Percentiles rank a stretch among this genome's conserved stretches.
Conservation (phyloP, 2,113 vertebrate species). For the Neopipo cinnamomea region DNA sequence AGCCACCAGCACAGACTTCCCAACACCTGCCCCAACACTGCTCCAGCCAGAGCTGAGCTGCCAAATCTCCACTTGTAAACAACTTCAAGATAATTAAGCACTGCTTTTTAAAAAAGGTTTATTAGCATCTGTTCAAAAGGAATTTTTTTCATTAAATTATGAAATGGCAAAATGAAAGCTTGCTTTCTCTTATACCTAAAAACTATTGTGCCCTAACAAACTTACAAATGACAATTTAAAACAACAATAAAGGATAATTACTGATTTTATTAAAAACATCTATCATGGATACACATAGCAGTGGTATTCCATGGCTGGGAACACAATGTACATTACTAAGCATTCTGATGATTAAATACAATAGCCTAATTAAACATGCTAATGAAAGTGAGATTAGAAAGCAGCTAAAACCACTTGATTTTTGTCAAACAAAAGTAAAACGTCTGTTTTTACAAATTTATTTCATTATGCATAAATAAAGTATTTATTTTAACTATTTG, state of each 20-base stretch:
- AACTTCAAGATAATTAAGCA: conserved; percentile 9
- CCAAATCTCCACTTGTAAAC: background rate
- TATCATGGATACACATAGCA: conserved; percentile 63
- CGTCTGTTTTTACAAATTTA: background rate
- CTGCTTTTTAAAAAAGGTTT: background rate
- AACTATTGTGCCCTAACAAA: conserved; percentile 9
- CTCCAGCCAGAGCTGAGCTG: background rate
- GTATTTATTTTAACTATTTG: background rate
- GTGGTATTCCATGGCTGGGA: conserved; percentile 60
- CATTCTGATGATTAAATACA: conserved; percentile 71
- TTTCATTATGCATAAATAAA: background rate
- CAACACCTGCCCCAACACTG: background rate
- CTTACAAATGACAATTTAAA: conserved; percentile 64
- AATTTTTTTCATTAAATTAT: background rate
- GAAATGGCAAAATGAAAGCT: conserved; percentile 12
- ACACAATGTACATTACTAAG: conserved; percentile 60
- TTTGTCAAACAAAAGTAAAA: background rate
- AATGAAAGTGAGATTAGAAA: conserved; percentile 52
- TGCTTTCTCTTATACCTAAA: background rate
- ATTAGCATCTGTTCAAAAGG: background rate
- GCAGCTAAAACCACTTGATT: background rate
- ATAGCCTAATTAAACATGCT: conserved; percentile 71
- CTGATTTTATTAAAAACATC: conserved; percentile 80
- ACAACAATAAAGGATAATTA: conserved; percentile 69
- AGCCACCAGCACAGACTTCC: background rate